These are phyloP conservation scores for Stomatorhinus walkeri DNA, from an alignment of 2,797 vertebrate species.

Conservation along the genomic window DNA sequence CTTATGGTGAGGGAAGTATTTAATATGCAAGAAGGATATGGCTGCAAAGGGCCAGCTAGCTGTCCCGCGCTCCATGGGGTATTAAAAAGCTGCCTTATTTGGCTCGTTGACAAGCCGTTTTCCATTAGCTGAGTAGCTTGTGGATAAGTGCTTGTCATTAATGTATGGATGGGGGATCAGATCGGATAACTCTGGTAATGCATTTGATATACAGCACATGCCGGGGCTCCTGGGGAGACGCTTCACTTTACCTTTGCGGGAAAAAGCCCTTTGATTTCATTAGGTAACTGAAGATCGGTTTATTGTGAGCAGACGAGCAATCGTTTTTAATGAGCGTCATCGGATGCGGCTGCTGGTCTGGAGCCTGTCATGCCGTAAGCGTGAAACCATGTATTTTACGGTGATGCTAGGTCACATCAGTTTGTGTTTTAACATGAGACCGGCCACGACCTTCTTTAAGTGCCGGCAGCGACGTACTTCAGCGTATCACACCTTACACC, in stretches of 20 bases:
- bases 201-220: background rate
- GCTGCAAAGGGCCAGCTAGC: background rate
- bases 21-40: background rate
- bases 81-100: slow-evolving; percentile 2
- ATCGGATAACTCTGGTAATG: background rate
- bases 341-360: background rate
- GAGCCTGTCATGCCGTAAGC: background rate
- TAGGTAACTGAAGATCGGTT: slow-evolving; percentile 28
- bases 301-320: slow-evolving; percentile 17
- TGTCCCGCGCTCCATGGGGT: background rate
- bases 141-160: slow-evolving; percentile 13
- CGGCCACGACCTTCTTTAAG: background rate
- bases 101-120: background rate
- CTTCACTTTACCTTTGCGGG: background rate
- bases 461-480: background rate
- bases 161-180: slow-evolving; percentile 10
- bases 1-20: background rate
- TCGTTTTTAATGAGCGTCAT: slow-evolving; percentile 12
- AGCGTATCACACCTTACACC: background rate
- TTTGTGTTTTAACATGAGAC: background rate
- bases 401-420: background rate
- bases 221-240: background rate
- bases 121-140: slow-evolving; percentile 8
- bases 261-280: slow-evolving; percentile 20
- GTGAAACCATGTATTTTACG: background rate